Base-by-base conservation (phyloP, 2,797 vertebrate genomes). In the Halcyon chelicuti region DNA sequence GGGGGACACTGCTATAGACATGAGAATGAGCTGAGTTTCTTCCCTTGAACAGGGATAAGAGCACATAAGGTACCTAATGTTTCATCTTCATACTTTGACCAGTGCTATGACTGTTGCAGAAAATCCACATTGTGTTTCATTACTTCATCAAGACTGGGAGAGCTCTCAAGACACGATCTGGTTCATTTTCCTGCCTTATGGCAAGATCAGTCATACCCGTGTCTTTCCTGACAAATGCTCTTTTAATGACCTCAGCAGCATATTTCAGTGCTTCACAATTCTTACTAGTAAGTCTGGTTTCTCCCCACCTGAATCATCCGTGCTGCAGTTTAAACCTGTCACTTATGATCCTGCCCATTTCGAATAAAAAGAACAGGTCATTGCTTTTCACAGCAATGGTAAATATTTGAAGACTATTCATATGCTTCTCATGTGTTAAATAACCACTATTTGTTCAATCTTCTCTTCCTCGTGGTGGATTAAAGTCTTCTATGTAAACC, bases 371-470 rank as follows among this genome's bases (percentile, higher is more conserved):
- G 90, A 76, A 66, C 51, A 82, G 60, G 71, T 70, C n/a, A 74
- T 79, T 87, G 44, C 35, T 91, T 70, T 73, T 79, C 5, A 1
- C n/a, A 71, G 83, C 28, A 44, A 2, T 49, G 52, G 75, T 90
- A 93, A 92, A 92, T 90, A 93, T 93, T 87, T 92, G 92, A 92
- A 70, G 52, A 70, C 74, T 92, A 20, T 65, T 96, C 81, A 31
- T 29, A 51, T 73, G 67, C 51, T 81, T 71, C 51, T 84, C 77
- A 75, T 82, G 28, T 66, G n/a, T 93, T 95, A 94, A 95, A 71
- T 88, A 89, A 84, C 39, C 19, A 10, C n/a, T 62, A 5, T 82
- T 88, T 94, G 51, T 88, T 88, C 90, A 91, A 91, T 85, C 77
- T 87, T 92, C 22, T 15, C 35, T 93, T 73, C 67, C 89, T 94